phyloP scores from a whole-genome alignment of 2,113 vertebrate genomes.

The Sardina pilchardus region DNA sequence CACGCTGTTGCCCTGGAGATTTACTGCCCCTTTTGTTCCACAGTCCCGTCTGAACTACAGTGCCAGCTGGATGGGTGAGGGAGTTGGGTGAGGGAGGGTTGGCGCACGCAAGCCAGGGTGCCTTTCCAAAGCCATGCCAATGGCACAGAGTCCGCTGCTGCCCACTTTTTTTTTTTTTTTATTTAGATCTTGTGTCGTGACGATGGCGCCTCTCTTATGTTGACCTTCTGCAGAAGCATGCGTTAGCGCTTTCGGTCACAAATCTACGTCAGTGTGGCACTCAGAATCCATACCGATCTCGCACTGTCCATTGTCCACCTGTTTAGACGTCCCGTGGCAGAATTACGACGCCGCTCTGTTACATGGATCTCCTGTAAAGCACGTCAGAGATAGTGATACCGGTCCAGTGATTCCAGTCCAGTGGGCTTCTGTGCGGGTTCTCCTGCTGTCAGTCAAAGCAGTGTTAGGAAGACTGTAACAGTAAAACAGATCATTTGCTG shows the following conservation, averaged over 20 bases:
- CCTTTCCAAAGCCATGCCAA: not conserved
- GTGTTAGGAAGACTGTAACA: not conserved
- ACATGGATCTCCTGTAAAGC: not conserved
- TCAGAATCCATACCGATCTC: not conserved
- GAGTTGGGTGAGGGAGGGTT: not conserved
- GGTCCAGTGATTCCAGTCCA: too few species aligned
- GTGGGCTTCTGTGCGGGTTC: not conserved
- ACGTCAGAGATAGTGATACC: not conserved
- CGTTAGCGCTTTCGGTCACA: not conserved
- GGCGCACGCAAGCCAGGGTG: not conserved
- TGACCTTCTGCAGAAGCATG: not conserved
- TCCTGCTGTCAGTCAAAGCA: not conserved
- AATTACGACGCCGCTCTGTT: not conserved
- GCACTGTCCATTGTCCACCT: not conserved
- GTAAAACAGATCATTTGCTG: too few species aligned
- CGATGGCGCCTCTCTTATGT: not conserved
- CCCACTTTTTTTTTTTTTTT: not conserved
- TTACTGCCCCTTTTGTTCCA: constrained; percentile 55
- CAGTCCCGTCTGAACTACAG: constrained; percentile 36
- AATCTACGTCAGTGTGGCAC: not conserved
- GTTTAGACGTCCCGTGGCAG: not conserved
- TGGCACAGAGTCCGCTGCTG: not conserved
- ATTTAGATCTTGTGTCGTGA: not conserved
- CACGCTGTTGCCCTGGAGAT: constrained; percentile 39
- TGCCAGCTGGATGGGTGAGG: constrained; percentile 50